These are phyloP conservation scores for Tichodroma muraria DNA, from an alignment of 2,113 vertebrate genomes.

Conservation along the genomic window DNA sequence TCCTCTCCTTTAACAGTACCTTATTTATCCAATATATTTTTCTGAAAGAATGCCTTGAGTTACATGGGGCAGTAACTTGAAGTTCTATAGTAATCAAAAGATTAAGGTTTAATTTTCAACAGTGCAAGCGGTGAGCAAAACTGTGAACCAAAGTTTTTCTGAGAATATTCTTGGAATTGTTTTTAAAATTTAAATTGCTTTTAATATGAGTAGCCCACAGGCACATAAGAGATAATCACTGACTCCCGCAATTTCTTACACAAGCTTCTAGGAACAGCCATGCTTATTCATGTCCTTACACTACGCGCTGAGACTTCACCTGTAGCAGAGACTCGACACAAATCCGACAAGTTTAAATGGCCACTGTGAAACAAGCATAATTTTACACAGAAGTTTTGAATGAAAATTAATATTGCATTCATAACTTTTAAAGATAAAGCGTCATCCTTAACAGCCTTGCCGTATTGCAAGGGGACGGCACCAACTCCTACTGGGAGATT, in stretches of 20 bases:
- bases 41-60: background rate
- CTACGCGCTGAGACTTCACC: background rate
- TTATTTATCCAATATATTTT: background rate
- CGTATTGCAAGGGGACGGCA: accelerated
- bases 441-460: background rate
- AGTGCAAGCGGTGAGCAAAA: background rate
- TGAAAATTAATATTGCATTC: background rate
- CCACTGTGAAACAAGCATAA: background rate
- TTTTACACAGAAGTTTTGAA: background rate
- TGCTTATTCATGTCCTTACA: accelerated
- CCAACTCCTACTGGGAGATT: background rate
- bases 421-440: background rate
- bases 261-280: background rate
- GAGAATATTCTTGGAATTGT: accelerated
- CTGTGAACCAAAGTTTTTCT: background rate
- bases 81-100: background rate
- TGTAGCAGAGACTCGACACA: background rate
- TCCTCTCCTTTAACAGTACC: background rate
- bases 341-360: background rate
- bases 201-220: background rate
- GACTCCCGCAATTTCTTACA: background rate
- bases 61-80: background rate
- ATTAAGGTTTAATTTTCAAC: background rate
- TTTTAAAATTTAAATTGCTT: background rate
- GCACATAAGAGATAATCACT: background rate